Evolutionary conservation across 2,797 vertebrate genomes (phyloP), one percentile per base, ranked within the genome.

Genomic region (Myotis findleyi): DNA sequence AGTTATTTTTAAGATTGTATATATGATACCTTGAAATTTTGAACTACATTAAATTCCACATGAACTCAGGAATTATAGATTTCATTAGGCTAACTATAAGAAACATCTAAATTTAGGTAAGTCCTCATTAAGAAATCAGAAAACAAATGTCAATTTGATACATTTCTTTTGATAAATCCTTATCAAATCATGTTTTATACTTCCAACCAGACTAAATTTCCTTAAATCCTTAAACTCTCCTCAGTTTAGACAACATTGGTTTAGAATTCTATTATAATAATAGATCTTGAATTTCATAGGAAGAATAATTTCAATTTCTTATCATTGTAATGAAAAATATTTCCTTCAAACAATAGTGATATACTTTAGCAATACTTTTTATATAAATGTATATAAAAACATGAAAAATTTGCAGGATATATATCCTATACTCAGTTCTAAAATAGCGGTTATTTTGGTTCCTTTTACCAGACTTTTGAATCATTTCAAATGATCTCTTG

Each of bases 111-210:
- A 73, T 94, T 94, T 85, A 80, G 33, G 2, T 73, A 81, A 84
- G 9, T 49, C 49, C 14, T 89, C 79, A 27, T 87, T 80, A 66
- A 94, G 13, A 79, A 84, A 88, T 94, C 51, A 51, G 80, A 84
- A 47, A 80, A 69, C 18, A n/a, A 33, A 59, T 38, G 13, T 68
- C 30, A 89, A 73, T 53, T 44, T 88, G 53, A 85, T 51, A 73
- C 57, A 80, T 68, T 87, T 77, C 2, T 84, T 83, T 38, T 64
- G 10, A 92, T 64, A 77, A 71, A 82, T 76, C 27, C 23, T 86
- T 87, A 69, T 69, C 27, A 90, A 81, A 91, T 88, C 33, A 69
- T 51, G 53, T 93, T 87, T 82, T 77, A 72, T 53, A 83, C 33
- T 87, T 87, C 23, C 36, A 86, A 25, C 33, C 76, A 87, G 8